Conservation (phyloP, 1,140 invertebrate genomes). For the Anadara kagoshimensis region DNA sequence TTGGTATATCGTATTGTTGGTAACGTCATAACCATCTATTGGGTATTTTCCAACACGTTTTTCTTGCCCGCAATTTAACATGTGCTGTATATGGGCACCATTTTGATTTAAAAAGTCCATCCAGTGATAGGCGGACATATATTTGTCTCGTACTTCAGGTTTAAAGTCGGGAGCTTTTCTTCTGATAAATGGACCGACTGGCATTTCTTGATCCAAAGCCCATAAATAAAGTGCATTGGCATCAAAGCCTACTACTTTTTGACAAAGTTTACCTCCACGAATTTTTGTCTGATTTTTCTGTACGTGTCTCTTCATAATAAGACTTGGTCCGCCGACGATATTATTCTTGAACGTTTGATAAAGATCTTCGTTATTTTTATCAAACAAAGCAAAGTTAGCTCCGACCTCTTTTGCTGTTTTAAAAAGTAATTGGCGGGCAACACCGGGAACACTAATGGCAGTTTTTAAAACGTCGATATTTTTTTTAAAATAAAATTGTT, state of each 20-base stretch:
- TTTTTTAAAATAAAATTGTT: slow-evolving; percentile 32
- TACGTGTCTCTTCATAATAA: no score
- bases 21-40: no score
- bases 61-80: no score
- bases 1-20: no score
- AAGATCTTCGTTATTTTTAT: no score
- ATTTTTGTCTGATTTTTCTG: no score
- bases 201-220: slow-evolving; percentile 33
- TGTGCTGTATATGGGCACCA: no score
- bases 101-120: slow-evolving; percentile 17
- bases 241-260: slow-evolving; percentile 32
- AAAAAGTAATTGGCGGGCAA: slow-evolving; percentile 21
- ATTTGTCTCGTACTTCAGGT: slow-evolving; percentile 27
- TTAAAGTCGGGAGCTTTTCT: slow-evolving; percentile 21
- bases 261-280: not conserved
- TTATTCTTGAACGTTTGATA: no score
- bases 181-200: slow-evolving; percentile 29
- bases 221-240: slow-evolving; percentile 39
- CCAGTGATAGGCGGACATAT: slow-evolving; percentile 12
- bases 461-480: slow-evolving; percentile 37
- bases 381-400: no score
- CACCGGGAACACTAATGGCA: slow-evolving; percentile 32
- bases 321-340: no score
- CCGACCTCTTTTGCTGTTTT: no score
- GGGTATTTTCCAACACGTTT: no score